Evolutionary conservation across 2,113 vertebrate genomes (phyloP), one percentile per base, ranked within the genome.

Genomic region (Leucopternis melanops): DNA sequence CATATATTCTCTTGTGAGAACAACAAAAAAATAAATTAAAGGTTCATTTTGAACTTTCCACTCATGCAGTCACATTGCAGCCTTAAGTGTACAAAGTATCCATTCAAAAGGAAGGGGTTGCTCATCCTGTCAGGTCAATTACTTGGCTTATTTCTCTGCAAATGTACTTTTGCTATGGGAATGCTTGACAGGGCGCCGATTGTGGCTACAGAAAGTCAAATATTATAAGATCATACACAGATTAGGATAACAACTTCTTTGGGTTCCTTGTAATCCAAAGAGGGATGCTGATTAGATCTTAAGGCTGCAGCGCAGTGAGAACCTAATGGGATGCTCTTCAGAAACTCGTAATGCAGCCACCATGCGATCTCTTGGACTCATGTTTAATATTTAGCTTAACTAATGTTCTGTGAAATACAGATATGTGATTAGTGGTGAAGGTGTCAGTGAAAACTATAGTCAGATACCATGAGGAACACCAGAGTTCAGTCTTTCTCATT

Each of bases 361-460:
- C 85, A 62, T 20, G 52, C 78, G 85, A 70, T 87, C 90, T 90
- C 84, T 80, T 58, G 31, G 84, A 87, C 84, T 94, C 87, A 71
- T 92, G 91, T 97, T 97, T 97, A 96, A 93, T 88, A 94, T 91
- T 93, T 45, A 77, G 57, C 62, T 81, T 96, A 96, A 94, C 69
- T 87, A 94, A 95, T 95, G 94, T 96, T 96, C 88, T 97, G 96
- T 92, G 97, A 97, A 97, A 94, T 75, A 91, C 61, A 47, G 72
- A 91, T 81, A 75, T 16, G 70, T 69, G 83, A 94, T 84, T 89
- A 92, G 86, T 50, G 36, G 83, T 52, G 80, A 94, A 91, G 73
- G 97, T 87, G 94, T 34, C 83, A 86, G 73, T 96, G 92, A 95
- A 93, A 97, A 79, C 91, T 69, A 32, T 1, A 81, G 90, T 74